Evolutionary conservation across 2,113 vertebrate genomes (phyloP), one percentile per base, ranked within the genome.

Genomic region (Gobius niger): DNA sequence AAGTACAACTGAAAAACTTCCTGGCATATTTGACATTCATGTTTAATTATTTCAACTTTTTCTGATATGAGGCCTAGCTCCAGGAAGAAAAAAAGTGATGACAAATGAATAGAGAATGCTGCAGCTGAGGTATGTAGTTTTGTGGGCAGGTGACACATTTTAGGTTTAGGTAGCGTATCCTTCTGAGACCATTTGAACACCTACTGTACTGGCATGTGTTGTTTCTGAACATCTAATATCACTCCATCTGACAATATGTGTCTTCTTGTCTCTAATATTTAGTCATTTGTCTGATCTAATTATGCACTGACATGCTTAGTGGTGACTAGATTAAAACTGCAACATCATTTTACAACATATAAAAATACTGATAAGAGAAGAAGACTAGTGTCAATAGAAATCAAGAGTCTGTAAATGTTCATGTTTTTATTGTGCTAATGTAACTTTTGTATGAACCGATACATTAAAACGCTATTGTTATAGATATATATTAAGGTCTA

Each of bases 121-220:
- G 16, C 18, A 19, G 60, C 41, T 60, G 57, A 60, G 34, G 14
- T 60, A n/a, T 60, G 54, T 57, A 57, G 54, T 60, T 44, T 60
- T 60, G 34, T 34, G 13, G 2, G 57, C 40, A n/a, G 42, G 7
- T 60, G 56, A 15, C 34, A 13, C 24, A 34, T 34, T 14, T 41
- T 34, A 60, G 34, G 42, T 60, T 42, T n/a, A n/a, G n/a, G 57
- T 34, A 19, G 18, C 11, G 7, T 9, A 11, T n/a, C 4, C 34
- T 60, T 60, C 10, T 60, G 40, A 60, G 57, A 9, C 8, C 34
- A 60, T 60, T 7, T 60, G 40, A 52, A 78, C 80, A 60, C 49
- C n/a, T n/a, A 70, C 52, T 41, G 62, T 61, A 52, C 77, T 75
- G 60, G 72, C 51, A 68, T 64, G 62, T 51, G 15, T 57, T 57